These are phyloP conservation scores for Rhopalosiphum maidis DNA, from an alignment of 1,140 invertebrate genomes.

Conservation along the genomic window DNA sequence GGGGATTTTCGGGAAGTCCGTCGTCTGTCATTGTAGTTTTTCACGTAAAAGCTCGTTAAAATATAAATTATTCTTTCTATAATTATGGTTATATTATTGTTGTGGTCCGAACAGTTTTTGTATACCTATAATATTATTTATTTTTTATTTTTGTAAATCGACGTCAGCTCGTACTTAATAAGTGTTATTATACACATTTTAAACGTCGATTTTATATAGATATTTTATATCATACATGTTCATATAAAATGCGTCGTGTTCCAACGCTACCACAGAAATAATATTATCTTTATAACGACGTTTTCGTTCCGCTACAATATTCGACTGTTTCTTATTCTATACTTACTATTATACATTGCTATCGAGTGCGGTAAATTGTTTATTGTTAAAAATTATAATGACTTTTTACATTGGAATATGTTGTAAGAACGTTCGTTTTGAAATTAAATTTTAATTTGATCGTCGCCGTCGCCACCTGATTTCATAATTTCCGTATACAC, in stretches of 20 bases:
- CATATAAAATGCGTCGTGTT: neutral
- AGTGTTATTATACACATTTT: neutral
- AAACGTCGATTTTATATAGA: neutral
- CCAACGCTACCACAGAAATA: neutral
- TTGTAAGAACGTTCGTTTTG: neutral
- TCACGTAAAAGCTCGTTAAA: neutral
- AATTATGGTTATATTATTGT: neutral
- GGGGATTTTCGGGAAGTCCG: neutral
- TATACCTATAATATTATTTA: neutral
- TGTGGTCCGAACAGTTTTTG: neutral
- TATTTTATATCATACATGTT: neutral
- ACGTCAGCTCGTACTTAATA: neutral
- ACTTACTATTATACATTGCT: neutral
- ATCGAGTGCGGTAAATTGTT: neutral
- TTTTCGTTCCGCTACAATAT: neutral
- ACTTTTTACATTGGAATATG: neutral
- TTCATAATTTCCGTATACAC: neutral
- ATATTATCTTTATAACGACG: neutral
- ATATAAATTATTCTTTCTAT: neutral
- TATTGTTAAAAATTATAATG: neutral
- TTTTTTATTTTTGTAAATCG: neutral
- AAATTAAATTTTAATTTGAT: conserved; percentile 18
- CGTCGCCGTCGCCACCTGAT: neutral
- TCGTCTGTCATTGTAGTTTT: neutral
- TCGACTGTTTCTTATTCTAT: neutral